Base-by-base conservation (phyloP, 2,888 invertebrate genomes). In the Erebia epiphron region DNA sequence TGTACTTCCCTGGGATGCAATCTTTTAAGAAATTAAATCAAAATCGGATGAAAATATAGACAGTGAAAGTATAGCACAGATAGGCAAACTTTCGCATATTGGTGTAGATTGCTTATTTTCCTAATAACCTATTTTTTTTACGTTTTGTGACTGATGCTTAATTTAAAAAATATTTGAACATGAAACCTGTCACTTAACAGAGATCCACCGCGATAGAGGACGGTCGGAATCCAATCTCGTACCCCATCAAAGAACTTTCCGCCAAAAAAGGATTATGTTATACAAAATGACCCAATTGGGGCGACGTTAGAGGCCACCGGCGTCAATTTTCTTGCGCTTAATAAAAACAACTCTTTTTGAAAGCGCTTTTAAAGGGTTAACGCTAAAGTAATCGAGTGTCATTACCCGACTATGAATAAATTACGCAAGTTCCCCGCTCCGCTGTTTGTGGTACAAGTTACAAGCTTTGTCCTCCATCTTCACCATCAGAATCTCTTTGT, bases 381-480 rank as follows among this genome's bases (percentile, higher is more conserved):
- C 86, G 86, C 85, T 86, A 83, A 88, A 90, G 90, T 92, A 91
- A 92, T 92, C 92, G 92, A 91, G 92, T 92, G 91, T 92, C 92
- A 92, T 91, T 92, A 92, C 89, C 87, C 82, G 90, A 89, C 92
- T 92, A 92, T 92, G 92, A 92, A 92, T 92, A 92, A 92, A 92
- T 92, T 92, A 92, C 76, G 73, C 77, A 77, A 77, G 75, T 75
- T 75, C 75, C 84, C 83, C 82, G 84, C 81, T 79, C 79, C 82
- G 80, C 84, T 82, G 80, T 77, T 66, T 68, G 75, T 73, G 67
- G 71, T 77, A 82, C 74, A 81, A 82, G 79, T 61, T 41, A 77
- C 11, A 66, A 78, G 79, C 14, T 18, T 18, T 18, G 21, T 56
- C 52, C 8, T 52, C 16, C 7, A 52, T 52, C 35, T 5, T 35